phyloP scores from a whole-genome alignment of 2,113 vertebrate species.

The Lampris incognitus region DNA sequence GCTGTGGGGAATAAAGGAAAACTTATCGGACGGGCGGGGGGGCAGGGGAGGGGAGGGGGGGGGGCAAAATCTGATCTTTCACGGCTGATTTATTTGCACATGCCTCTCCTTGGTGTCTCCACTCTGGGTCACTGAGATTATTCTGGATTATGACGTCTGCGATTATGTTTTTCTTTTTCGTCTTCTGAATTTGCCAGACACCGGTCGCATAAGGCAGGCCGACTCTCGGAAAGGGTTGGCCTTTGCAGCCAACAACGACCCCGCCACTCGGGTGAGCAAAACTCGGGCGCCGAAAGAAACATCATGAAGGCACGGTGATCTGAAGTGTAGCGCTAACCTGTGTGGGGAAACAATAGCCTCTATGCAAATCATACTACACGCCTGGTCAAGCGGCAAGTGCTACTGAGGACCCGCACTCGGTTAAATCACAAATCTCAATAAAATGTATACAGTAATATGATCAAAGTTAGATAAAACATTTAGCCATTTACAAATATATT shows the following conservation, averaged over 20 bases:
- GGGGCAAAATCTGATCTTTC: slow-evolving; percentile 33
- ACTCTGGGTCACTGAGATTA: slow-evolving; percentile 30
- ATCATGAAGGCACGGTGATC: slow-evolving; percentile 95
- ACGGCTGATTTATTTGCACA: slow-evolving; percentile 80
- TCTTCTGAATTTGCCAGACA: slow-evolving; percentile 87
- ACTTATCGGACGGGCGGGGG: slow-evolving; percentile 63
- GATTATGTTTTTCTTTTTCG: slow-evolving; percentile 56
- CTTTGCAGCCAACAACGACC: slow-evolving; percentile 75
- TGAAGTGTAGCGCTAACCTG: slow-evolving; percentile 87
- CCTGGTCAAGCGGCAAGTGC: slow-evolving; percentile 65
- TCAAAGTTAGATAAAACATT: slow-evolving; percentile 83
- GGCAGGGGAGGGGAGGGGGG: slow-evolving; percentile 22
- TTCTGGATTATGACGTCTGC: slow-evolving; percentile 62
- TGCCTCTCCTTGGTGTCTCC: slow-evolving; percentile 81
- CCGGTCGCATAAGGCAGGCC: slow-evolving; percentile 89
- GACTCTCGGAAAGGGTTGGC: slow-evolving; percentile 85
- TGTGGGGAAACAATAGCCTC: slow-evolving; percentile 66
- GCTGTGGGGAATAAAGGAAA: slow-evolving; percentile 85
- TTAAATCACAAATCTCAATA: slow-evolving; percentile 78
- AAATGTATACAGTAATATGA: slow-evolving; percentile 83
- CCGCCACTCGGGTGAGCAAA: slow-evolving; percentile 87
- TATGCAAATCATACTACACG: slow-evolving; percentile 70
- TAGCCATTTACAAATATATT: slow-evolving; percentile 88
- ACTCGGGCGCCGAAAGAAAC: slow-evolving; percentile 84
- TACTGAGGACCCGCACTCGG: slow-evolving; percentile 69